phyloP scores from a whole-genome alignment of 2,888 invertebrate genomes.

The Drosophila picticornis region DNA sequence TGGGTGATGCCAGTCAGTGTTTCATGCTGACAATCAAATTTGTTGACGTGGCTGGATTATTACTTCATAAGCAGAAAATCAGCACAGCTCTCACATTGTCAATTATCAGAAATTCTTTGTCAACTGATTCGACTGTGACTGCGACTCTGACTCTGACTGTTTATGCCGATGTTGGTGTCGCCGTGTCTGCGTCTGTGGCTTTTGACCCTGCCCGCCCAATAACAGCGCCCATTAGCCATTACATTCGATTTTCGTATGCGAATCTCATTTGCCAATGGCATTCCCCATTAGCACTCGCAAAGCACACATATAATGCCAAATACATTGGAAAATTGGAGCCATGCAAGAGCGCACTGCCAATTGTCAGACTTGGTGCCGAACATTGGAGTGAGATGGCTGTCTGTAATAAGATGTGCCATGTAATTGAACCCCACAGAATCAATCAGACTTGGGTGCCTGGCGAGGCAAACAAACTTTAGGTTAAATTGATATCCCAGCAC shows the following conservation, averaged over 20 bases:
- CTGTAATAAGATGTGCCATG: slow-evolving; percentile 45
- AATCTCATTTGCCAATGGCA: slow-evolving; percentile 77
- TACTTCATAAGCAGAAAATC: slow-evolving; percentile 78
- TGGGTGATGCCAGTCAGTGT: slow-evolving; percentile 44
- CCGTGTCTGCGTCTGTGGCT: slow-evolving; percentile 21
- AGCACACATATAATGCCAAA: slow-evolving; percentile 70
- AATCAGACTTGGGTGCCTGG: slow-evolving; percentile 53
- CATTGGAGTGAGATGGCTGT: background rate
- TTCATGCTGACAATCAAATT: slow-evolving; percentile 79
- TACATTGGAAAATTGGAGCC: slow-evolving; percentile 58
- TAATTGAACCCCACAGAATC: slow-evolving; percentile 56
- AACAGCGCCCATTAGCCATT: slow-evolving; percentile 67
- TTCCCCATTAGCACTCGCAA: slow-evolving; percentile 66
- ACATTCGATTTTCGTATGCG: slow-evolving; percentile 75
- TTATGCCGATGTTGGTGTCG: slow-evolving; percentile 12
- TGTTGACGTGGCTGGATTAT: slow-evolving; percentile 81
- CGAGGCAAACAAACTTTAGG: slow-evolving; percentile 45
- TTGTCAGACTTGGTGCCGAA: slow-evolving; percentile 15
- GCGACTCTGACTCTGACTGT: slow-evolving; percentile 5
- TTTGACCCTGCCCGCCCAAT: slow-evolving; percentile 49
- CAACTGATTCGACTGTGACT: slow-evolving; percentile 46
- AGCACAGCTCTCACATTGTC: slow-evolving; percentile 65
- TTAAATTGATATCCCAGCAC: slow-evolving; percentile 50
- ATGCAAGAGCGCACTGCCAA: slow-evolving; percentile 13
- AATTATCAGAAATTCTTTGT: slow-evolving; percentile 77